Evolutionary conservation across 2,113 vertebrate species (phyloP).

Genomic region (Mesembrinibis cayennensis): DNA sequence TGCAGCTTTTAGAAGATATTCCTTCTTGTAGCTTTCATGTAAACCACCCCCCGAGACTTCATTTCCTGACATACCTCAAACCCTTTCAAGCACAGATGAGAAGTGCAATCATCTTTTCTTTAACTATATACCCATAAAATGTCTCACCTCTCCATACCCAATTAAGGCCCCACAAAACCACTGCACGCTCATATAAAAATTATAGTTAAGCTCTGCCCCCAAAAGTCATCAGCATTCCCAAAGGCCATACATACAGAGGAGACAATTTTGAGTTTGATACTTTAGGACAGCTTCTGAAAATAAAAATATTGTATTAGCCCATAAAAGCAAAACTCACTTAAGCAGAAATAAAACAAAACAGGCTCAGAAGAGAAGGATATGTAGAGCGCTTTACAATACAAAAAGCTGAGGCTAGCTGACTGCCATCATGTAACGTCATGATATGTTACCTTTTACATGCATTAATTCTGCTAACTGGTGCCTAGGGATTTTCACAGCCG

Average conservation of each 20-base stretch:
- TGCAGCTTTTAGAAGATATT: neutral
- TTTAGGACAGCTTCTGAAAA: neutral
- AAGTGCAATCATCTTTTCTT: neutral
- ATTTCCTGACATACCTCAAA: neutral
- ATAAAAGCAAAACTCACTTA: neutral
- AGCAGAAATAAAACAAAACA: neutral
- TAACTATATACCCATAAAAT: neutral
- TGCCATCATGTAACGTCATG: neutral
- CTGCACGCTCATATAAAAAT: neutral
- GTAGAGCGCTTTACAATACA: neutral
- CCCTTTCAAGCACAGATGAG: neutral
- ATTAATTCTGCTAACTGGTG: neutral
- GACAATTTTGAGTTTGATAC: neutral
- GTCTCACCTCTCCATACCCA: neutral
- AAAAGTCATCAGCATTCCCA: neutral
- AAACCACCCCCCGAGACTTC: neutral
- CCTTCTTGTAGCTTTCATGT: neutral
- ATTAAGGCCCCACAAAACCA: neutral
- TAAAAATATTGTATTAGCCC: neutral
- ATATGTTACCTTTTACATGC: conserved; percentile 6
- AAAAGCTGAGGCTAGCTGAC: neutral
- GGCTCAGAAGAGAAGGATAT: neutral
- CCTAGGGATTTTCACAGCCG: conserved; percentile 2
- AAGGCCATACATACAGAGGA: neutral
- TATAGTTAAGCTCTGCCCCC: neutral